phyloP scores from a whole-genome alignment of 1,140 invertebrate genomes.

The Ostrea denselamellosa region DNA sequence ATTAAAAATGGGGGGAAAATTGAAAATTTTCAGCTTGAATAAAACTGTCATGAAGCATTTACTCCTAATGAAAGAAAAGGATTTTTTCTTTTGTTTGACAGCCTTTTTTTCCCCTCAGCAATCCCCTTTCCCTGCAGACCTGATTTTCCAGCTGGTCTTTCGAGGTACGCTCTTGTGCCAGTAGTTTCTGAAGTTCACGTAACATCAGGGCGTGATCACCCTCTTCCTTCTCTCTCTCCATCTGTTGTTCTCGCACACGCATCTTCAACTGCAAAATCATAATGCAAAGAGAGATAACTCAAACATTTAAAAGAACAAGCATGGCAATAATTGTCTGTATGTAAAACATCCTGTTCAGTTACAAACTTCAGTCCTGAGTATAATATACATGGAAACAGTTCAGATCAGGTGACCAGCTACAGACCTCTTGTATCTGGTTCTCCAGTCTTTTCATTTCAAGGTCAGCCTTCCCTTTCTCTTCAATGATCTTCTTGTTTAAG shows the following conservation, averaged over 20 bases:
- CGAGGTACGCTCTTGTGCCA: conserved; percentile 82
- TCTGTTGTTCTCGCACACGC: conserved; percentile 83
- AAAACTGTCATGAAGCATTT: no score
- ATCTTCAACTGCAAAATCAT: conserved; percentile 65
- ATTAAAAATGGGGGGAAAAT: no score
- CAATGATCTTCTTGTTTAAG: conserved; percentile 57
- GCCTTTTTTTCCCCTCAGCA: no score
- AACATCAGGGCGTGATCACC: conserved; percentile 86
- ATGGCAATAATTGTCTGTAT: no score
- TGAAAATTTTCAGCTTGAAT: no score
- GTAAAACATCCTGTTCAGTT: no score
- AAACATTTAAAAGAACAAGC: not conserved
- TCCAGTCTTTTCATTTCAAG: conserved; percentile 54
- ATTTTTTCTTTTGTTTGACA: no score
- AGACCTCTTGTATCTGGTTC: conserved; percentile 63
- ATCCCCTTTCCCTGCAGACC: conserved; percentile 58
- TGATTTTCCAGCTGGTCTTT: conserved; percentile 84
- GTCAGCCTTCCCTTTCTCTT: conserved; percentile 54
- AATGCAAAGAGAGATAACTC: not conserved
- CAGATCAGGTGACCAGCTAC: not conserved
- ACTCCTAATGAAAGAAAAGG: no score
- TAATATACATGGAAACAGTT: no score
- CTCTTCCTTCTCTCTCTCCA: conserved; percentile 89
- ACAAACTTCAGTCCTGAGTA: no score
- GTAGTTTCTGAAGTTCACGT: conserved; percentile 84